A percentile compares a stretch with the other conserved stretches of the same genome.
phyloP scores from a whole-genome alignment of 2,797 vertebrate species.

The Galagoides demidoff region DNA sequence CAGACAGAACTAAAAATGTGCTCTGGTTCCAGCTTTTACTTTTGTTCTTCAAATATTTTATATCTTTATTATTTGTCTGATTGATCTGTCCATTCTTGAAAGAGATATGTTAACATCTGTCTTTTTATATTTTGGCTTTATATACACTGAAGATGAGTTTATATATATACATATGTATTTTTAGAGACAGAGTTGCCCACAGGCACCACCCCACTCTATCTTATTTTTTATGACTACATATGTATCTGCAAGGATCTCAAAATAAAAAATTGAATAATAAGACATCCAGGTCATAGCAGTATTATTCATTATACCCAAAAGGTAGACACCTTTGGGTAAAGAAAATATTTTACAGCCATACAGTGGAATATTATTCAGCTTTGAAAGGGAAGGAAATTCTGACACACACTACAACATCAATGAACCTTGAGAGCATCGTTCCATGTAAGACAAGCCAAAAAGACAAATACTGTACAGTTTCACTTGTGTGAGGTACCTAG shows the following conservation, averaged over 20 bases:
- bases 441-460: not conserved
- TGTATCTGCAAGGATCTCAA: not conserved
- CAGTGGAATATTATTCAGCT: not conserved
- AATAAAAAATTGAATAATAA: not conserved
- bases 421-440: not conserved
- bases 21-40: not conserved
- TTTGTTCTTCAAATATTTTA: conserved; percentile 20
- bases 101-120: not conserved
- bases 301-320: not conserved
- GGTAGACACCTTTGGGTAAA: not conserved
- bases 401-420: not conserved
- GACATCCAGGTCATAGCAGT: not conserved
- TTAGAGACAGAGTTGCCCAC: too few relatives aligned
- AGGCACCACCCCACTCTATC: too few relatives aligned
- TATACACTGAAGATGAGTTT: not conserved
- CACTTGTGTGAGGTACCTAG: not conserved
- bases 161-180: too few relatives aligned
- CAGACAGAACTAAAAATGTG: not conserved
- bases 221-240: not conserved
- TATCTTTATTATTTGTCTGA: conserved; percentile 1
- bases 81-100: not conserved
- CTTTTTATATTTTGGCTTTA: not conserved
- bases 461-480: not conserved
- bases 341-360: not conserved
- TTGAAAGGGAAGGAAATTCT: not conserved